phyloP scores from a whole-genome alignment of 2,888 invertebrate genomes.

The Yponomeuta cagnagella region DNA sequence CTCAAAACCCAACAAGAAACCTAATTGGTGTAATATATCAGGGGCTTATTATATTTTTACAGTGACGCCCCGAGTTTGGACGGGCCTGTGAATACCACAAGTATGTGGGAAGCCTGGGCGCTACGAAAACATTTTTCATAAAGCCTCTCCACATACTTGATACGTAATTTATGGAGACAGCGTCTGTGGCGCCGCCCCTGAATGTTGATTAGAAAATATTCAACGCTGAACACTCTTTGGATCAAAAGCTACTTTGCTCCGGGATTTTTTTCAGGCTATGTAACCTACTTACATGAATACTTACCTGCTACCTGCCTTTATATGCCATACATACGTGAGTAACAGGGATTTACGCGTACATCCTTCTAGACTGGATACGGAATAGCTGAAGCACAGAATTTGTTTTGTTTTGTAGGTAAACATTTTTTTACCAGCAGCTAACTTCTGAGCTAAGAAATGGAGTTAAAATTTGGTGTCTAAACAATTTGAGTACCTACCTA shows the following conservation, averaged over 20 bases:
- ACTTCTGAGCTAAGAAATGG: too few relatives aligned
- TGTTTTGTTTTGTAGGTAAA: too few relatives aligned
- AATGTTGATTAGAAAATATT: conserved; percentile 65
- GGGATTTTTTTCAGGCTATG: background rate
- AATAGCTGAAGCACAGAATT: too few relatives aligned
- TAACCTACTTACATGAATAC: conserved; percentile 9
- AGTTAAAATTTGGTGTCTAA: too few relatives aligned
- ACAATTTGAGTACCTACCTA: too few relatives aligned
- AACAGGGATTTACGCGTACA: too few relatives aligned
- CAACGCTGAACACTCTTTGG: conserved; percentile 34
- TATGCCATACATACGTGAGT: too few relatives aligned
- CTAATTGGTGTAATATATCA: conserved; percentile 10
- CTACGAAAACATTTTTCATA: conserved; percentile 69
- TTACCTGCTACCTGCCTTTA: too few relatives aligned
- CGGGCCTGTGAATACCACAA: conserved; percentile 1
- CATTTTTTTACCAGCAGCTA: too few relatives aligned
- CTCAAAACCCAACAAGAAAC: conserved; percentile 4
- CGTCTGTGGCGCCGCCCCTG: conserved; percentile 51
- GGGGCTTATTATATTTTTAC: conserved; percentile 4
- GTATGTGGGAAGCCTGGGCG: conserved; percentile 20
- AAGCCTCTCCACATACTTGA: conserved; percentile 64
- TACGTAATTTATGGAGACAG: conserved; percentile 71
- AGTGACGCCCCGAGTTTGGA: conserved; percentile 1
- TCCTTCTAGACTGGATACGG: too few relatives aligned
- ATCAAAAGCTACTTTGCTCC: conserved; percentile 28